phyloP scores from a whole-genome alignment of 2,888 invertebrate species.

The Euplagia quadripunctaria region DNA sequence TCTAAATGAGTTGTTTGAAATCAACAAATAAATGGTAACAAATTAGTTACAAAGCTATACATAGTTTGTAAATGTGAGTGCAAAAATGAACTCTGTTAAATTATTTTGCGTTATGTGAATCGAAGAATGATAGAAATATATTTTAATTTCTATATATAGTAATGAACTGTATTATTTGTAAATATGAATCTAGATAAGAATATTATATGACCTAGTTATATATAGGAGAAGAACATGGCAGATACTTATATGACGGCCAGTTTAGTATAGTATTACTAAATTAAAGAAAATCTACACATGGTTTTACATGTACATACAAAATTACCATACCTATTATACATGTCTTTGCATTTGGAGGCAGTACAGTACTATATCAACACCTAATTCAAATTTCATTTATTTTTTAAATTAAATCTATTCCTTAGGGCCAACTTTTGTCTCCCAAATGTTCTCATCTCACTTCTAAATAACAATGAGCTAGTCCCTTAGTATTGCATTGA shows the following conservation, averaged over 20 bases:
- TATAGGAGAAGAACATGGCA: constrained; percentile 88
- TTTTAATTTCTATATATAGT: constrained; percentile 86
- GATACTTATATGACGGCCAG: constrained; percentile 91
- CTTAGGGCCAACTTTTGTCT: constrained; percentile 15
- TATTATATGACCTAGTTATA: constrained; percentile 88
- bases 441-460: constrained; percentile 18
- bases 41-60: constrained; percentile 82
- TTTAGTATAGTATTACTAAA: constrained; percentile 91
- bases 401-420: not conserved
- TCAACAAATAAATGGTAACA: constrained; percentile 81
- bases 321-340: constrained; percentile 69
- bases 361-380: constrained; percentile 52
- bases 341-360: constrained; percentile 70
- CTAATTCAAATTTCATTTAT: constrained; percentile 26
- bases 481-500: constrained; percentile 37
- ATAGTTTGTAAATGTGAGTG: constrained; percentile 84
- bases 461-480: constrained; percentile 34
- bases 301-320: constrained; percentile 86
- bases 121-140: constrained; percentile 87
- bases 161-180: constrained; percentile 89
- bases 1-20: constrained; percentile 84
- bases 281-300: constrained; percentile 86
- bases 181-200: constrained; percentile 88
- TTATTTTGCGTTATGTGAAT: constrained; percentile 88
- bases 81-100: constrained; percentile 87